Percentiles rank a stretch among this genome's conserved stretches.
Evolutionary conservation across 2,797 vertebrate species (phyloP).

Genomic region (Chaenodraco wilsoni): DNA sequence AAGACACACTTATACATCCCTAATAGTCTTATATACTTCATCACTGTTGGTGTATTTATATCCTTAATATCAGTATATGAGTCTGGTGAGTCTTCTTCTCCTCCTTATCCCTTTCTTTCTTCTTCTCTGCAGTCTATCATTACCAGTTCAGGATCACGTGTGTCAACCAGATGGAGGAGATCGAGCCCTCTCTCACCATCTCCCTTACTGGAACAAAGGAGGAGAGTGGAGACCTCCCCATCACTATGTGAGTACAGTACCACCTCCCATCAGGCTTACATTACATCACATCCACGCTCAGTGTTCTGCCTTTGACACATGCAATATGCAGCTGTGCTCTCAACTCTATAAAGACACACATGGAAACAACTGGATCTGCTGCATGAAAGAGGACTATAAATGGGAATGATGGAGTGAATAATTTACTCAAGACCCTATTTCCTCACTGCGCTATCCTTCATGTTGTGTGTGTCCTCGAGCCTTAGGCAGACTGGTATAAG

Average conservation of each 20-base stretch:
- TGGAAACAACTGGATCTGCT: slow-evolving; percentile 54
- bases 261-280: slow-evolving; percentile 19
- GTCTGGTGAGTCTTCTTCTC: background rate
- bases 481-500: slow-evolving; percentile 16
- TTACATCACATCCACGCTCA: slow-evolving; percentile 33
- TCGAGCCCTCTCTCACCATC: slow-evolving; percentile 85
- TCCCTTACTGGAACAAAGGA: slow-evolving; percentile 87
- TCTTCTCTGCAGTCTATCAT: slow-evolving; percentile 86
- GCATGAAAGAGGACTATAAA: slow-evolving; percentile 71
- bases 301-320: slow-evolving; percentile 32
- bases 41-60: too few species aligned
- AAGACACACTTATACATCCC: background rate
- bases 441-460: slow-evolving; percentile 37
- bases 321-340: slow-evolving; percentile 60
- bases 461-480: slow-evolving; percentile 43
- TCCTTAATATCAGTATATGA: background rate
- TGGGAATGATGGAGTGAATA: slow-evolving; percentile 63
- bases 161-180: slow-evolving; percentile 81
- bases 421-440: slow-evolving; percentile 57
- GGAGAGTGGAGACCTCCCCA: slow-evolving; percentile 84
- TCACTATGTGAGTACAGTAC: slow-evolving; percentile 87
- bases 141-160: slow-evolving; percentile 95
- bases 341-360: slow-evolving; percentile 50
- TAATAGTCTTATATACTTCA: background rate
- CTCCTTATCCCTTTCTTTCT: background rate